Base-by-base conservation (phyloP, 2,113 vertebrate genomes). In the Notothenia rossii region DNA sequence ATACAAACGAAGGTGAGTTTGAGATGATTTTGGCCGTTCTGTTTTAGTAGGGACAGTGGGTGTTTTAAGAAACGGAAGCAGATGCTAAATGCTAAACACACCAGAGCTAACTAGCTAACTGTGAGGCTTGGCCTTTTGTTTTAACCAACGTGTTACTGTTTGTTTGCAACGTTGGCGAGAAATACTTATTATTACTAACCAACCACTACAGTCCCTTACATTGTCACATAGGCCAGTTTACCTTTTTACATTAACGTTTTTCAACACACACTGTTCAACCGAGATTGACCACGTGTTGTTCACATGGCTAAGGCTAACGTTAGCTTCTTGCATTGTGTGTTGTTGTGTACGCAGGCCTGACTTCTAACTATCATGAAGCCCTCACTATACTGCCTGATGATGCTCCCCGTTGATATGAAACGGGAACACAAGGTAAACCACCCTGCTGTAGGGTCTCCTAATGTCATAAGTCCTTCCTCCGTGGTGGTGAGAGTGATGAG, bases 401-500 rank as follows among this genome's bases (percentile, higher is more conserved):
- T 56, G 53, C 72, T 33, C 3, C 20, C 6, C 7, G 43, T 10
- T 43, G 17, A 8, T 15, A 46, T 9, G 4, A 29, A 13, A 3
- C 1, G 25, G 36, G 15, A 7, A 45, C 22, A 4, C 6, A 2
- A 65, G 58, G 70, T 78, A 46, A 70, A 25, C 5, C 36, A 40
- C 5, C 36, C 36, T 40, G 36, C 36, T 40, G 5, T 40, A 40
- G 29, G 29, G 3, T 29, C 29, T 29, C 29, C 29, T 40, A 40
- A 7, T 40, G 36, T 40, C 18, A 8, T 14, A 29, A 17, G 4
- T 36, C 3, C 2, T 36, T 36, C 33, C 46, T 4, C n/a, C 0
- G 43, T 45, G 51, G 3, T 61, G 48, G 0, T 7, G 90, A 90
- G 90, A 84, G 91, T 94, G 94, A 94, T 93, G 93, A 94, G 93